Evolutionary conservation across 2,888 invertebrate species (phyloP), one percentile per base, ranked within the genome.

Genomic region (Dendrolimus pini): DNA sequence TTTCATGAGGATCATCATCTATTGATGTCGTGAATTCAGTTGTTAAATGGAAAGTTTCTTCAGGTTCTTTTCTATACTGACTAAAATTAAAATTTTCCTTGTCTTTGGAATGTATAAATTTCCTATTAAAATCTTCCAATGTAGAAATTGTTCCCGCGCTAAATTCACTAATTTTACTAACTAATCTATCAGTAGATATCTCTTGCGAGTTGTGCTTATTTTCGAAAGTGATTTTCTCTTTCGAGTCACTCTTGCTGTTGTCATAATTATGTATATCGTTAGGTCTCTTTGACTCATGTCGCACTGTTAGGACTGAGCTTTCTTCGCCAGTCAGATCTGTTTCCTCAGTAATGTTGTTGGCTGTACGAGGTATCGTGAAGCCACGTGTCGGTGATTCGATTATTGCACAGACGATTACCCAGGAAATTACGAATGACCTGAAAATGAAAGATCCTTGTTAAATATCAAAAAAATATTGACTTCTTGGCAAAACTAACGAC

Each of bases 341-440:
- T 30, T 56, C 55, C 41, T 65, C 63, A n/a, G 61, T 62, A 9
- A 61, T 58, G 30, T 60, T 62, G 42, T 65, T 66, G 52, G 55
- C 59, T 41, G 54, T 55, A 41, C 74, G 74, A 59, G 65, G 67
- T 56, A 80, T 66, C 41, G 80, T 70, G 65, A 82, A 84, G 55
- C 80, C 76, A 61, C 67, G 71, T 55, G 69, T 74, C 61, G 74
- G 70, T 65, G 74, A 71, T 67, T 71, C 74, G 59, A 73, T 68
- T 63, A 75, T 66, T 65, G 72, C 66, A 64, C 80, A 65, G 65
- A 75, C 71, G 63, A 83, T 71, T 70, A 71, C 70, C 61, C 82
- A 68, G 62, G 72, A 74, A 67, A 82, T 72, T 74, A 76, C 76
- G 70, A 80, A 71, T 71, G 75, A 81, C 78, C 88, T 88, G 86